Evolutionary conservation across 1,140 invertebrate genomes (phyloP).

Genomic region (Cyclargus thomasi): DNA sequence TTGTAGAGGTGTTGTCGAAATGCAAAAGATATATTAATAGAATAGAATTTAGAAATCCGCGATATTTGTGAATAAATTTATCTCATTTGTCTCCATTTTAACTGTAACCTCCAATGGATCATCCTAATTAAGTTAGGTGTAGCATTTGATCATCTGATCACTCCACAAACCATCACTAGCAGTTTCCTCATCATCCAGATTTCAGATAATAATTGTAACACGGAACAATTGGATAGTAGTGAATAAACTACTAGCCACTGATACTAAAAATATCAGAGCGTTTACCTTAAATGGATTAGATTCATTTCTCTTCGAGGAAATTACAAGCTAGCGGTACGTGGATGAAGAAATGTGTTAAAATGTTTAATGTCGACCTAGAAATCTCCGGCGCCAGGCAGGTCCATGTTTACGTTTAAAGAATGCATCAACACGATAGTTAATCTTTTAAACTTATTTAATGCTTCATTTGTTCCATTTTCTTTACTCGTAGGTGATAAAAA

Average conservation of each 20-base stretch:
- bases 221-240: neutral
- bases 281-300: constrained; percentile 33
- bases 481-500: too few species aligned
- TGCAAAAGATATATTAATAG: neutral
- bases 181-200: neutral
- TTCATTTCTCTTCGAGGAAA: constrained; percentile 37
- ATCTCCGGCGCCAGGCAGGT: constrained; percentile 35
- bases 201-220: neutral
- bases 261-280: constrained; percentile 1
- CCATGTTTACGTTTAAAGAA: constrained; percentile 42
- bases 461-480: neutral
- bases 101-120: too few species aligned
- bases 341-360: constrained; percentile 57
- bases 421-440: neutral
- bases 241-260: neutral
- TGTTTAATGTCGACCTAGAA: constrained; percentile 53
- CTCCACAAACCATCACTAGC: neutral
- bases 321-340: constrained; percentile 32
- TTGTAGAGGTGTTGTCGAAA: neutral
- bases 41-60: neutral
- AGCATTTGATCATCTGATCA: too few species aligned
- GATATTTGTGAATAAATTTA: too few species aligned
- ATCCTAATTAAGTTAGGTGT: too few species aligned
- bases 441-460: constrained; percentile 1
- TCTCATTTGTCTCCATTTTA: too few species aligned